phyloP scores from a whole-genome alignment of 2,888 invertebrate species.

The Epiblema foenella region DNA sequence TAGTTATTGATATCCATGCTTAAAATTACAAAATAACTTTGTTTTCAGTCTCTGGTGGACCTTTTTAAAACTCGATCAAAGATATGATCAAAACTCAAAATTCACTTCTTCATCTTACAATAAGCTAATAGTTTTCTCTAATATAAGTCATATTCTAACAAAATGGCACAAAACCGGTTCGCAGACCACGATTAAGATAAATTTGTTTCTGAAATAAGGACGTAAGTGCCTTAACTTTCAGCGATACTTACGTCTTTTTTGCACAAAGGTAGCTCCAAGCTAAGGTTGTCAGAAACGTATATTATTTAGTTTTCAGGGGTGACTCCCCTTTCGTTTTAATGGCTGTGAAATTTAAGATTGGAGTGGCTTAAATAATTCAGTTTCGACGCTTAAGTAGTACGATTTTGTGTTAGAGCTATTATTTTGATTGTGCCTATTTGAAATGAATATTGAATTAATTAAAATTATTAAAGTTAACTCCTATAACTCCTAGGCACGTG shows the following conservation, averaged over 20 bases:
- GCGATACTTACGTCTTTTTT: neutral
- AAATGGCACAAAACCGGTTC: constrained; percentile 40
- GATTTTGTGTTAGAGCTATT: constrained; percentile 22
- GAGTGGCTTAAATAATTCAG: constrained; percentile 36
- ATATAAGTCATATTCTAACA: constrained; percentile 35
- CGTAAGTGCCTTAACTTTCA: neutral
- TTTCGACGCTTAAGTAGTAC: constrained; percentile 10
- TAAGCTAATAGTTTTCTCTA: constrained; percentile 27
- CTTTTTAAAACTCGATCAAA: neutral
- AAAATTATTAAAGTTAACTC: too few relatives aligned
- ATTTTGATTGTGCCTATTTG: constrained; percentile 3
- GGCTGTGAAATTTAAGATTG: constrained; percentile 37
- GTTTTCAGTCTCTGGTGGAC: too few relatives aligned
- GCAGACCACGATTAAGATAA: constrained; percentile 29
- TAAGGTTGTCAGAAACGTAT: constrained; percentile 33
- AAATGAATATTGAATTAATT: neutral
- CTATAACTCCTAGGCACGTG: too few relatives aligned
- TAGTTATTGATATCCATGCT: too few relatives aligned
- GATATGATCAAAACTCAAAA: neutral
- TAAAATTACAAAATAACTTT: too few relatives aligned
- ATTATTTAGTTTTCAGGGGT: constrained; percentile 41
- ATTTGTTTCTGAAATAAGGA: neutral
- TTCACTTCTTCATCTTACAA: neutral
- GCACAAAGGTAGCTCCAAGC: constrained; percentile 28
- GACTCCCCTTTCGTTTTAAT: constrained; percentile 39